phyloP scores from a whole-genome alignment of 2,797 vertebrate genomes.

The Sphenopsis melanotis region DNA sequence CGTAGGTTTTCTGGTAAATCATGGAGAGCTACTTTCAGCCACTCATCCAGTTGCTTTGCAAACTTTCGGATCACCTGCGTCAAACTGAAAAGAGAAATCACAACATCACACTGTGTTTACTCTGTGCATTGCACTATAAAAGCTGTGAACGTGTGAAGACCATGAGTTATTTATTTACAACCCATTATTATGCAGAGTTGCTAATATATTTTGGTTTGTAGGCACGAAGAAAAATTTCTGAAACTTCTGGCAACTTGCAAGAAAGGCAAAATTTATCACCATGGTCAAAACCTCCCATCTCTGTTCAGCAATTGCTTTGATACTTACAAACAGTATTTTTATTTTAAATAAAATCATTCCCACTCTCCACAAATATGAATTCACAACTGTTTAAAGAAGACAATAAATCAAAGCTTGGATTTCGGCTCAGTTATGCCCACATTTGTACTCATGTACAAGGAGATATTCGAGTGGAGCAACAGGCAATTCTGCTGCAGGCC shows the following conservation, averaged over 20 bases:
- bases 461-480: not conserved
- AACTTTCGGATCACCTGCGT: slow-evolving; percentile 99
- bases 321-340: not conserved
- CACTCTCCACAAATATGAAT: not conserved
- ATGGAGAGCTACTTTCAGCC: slow-evolving; percentile 96
- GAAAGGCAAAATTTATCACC: not conserved
- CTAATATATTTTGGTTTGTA: not conserved
- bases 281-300: not conserved
- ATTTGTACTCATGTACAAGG: not conserved
- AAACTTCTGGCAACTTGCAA: not conserved
- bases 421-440: not conserved
- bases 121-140: not conserved
- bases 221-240: not conserved
- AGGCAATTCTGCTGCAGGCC: not conserved
- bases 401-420: not conserved
- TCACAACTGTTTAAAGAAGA: not conserved
- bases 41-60: slow-evolving; percentile 98
- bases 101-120: not conserved
- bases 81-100: slow-evolving; percentile 79
- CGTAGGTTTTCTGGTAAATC: slow-evolving; percentile 96
- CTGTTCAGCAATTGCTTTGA: not conserved
- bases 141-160: not conserved
- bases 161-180: not conserved
- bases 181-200: not conserved
- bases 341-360: not conserved